Conservation (phyloP, 2,113 vertebrate species). For the Bostrychus sinensis region DNA sequence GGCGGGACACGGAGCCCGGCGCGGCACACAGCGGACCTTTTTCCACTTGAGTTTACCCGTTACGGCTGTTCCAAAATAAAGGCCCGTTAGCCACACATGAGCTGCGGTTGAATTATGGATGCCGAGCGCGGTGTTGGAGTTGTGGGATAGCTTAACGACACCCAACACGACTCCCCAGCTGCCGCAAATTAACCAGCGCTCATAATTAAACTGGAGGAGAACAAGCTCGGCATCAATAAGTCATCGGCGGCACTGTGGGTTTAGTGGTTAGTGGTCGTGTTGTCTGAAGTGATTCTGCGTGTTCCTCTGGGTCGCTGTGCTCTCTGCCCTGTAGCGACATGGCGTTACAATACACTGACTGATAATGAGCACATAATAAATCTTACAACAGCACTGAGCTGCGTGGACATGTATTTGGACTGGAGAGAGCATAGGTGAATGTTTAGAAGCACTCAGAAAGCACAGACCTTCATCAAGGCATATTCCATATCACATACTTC, state of each 20-base stretch:
- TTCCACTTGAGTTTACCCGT: conserved; percentile 81
- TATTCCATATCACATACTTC: too few species aligned
- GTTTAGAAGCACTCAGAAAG: too few species aligned
- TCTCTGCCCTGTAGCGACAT: conserved; percentile 30
- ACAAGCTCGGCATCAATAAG: conserved; percentile 76
- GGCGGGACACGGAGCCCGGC: conserved; percentile 71
- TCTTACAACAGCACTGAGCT: conserved; percentile 22
- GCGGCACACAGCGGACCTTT: conserved; percentile 71
- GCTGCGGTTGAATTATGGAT: conserved; percentile 77
- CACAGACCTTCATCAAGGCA: too few species aligned
- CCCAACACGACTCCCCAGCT: conserved; percentile 63
- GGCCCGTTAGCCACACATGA: conserved; percentile 73
- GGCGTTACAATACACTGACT: conserved; percentile 26
- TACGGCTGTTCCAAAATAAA: conserved; percentile 77
- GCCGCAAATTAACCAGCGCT: conserved; percentile 70
- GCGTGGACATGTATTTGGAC: too few species aligned
- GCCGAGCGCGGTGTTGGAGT: conserved; percentile 68
- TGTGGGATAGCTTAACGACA: conserved; percentile 77
- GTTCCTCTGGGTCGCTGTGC: conserved; percentile 31
- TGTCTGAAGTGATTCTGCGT: conserved; percentile 43
- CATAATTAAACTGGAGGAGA: conserved; percentile 74
- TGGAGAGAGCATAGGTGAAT: too few species aligned
- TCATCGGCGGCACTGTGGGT: conserved; percentile 61
- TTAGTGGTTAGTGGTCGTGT: conserved; percentile 54
- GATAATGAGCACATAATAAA: conserved; percentile 40